Evolutionary conservation across 2,797 vertebrate species (phyloP), one percentile per base, ranked within the genome.

Genomic region (Microctenopoma stevenorrisi): DNA sequence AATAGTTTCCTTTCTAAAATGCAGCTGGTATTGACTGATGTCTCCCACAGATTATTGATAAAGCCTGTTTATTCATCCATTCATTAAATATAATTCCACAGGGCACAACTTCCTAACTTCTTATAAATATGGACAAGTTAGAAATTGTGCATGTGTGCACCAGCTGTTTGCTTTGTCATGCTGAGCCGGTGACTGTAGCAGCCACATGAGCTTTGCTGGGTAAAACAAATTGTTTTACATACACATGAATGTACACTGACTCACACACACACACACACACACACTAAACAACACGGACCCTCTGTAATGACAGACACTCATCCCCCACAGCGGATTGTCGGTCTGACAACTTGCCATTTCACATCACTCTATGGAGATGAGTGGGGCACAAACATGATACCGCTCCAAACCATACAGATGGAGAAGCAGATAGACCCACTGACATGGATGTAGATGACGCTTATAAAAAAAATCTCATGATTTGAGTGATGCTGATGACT

Each of bases 341-440:
- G 43, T 78, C 84, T 86, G 86, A 87, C 79, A 60, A 85, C 83
- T 86, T 89, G 88, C 87, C 88, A 90, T 88, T 86, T 88, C 83
- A 68, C 83, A 91, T 91, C 86, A 89, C 74, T 89, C 85, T 22
- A 60, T 28, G 1, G 71, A 75, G 78, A 81, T 78, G 84, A 88
- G 76, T 59, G 83, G 77, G 82, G 79, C 79, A 81, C 78, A 87
- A 88, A 89, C 87, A 88, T 57, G 33, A 82, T 73, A 89, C 81
- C 4, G 90, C 87, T 88, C 78, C 76, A 71, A 88, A 88, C 82
- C 87, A 87, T 82, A 52, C 81, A 89, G 86, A 89, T 83, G 88
- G 80, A 85, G 72, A 76, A 62, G 64, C 74, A 58, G 74, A 84
- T 38, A 81, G 67, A 72, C 72, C 83, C 62, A 75, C 75, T 79